Conservation (phyloP, 2,797 vertebrate species). For the Cossypha polioptera region DNA sequence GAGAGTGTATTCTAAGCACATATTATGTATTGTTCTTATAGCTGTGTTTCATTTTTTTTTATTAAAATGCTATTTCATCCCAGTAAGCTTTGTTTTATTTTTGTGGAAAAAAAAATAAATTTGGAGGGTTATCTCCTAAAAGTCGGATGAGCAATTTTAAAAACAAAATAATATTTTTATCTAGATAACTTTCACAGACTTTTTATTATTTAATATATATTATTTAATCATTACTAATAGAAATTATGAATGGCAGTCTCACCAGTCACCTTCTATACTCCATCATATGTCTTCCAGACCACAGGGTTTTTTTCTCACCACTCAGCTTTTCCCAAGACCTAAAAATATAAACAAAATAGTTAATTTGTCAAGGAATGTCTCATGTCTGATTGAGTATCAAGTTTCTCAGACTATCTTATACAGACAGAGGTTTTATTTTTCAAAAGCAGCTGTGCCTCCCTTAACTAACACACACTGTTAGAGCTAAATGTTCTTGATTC, state of each 20-base stretch:
- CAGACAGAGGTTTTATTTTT: not conserved
- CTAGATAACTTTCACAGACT: not conserved
- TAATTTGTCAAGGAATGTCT: not conserved
- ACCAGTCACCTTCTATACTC: not conserved
- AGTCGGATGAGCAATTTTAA: not conserved
- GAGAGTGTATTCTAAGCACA: not conserved
- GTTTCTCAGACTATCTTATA: not conserved
- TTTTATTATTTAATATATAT: not conserved
- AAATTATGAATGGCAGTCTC: not conserved
- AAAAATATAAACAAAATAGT: not conserved
- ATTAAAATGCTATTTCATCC: not conserved
- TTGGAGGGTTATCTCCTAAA: not conserved
- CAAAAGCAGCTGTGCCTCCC: not conserved
- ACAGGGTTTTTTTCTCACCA: not conserved
- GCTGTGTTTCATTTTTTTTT: not conserved
- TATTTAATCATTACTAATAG: not conserved
- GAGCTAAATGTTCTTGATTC: not conserved
- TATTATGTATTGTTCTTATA: not conserved
- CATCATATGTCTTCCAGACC: not conserved
- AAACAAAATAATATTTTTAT: not conserved
- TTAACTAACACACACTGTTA: not conserved
- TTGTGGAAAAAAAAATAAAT: not conserved
- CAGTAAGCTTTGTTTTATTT: not conserved
- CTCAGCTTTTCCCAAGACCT: not conserved
- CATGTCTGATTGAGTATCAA: not conserved